These are phyloP conservation scores for Apostichopus leukothele DNA, from an alignment of 53 echinoderm and acorn worm species.

Conservation along the genomic window DNA sequence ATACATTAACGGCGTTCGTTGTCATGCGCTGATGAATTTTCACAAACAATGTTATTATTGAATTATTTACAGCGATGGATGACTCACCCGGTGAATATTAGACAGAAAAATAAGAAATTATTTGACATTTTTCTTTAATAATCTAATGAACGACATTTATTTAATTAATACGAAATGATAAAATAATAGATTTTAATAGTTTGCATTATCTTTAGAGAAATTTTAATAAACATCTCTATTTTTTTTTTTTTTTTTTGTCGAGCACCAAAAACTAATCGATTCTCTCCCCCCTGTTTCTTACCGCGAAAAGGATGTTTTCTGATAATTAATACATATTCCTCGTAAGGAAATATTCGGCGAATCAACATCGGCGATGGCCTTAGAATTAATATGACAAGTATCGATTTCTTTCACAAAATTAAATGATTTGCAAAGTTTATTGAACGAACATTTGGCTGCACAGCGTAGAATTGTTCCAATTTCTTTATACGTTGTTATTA, in stretches of 20 bases:
- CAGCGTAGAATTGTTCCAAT: not conserved
- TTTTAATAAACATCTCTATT: not conserved
- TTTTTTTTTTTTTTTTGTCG: not conserved
- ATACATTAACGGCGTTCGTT: no score
- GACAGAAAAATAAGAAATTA: no score
- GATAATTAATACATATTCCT: not conserved
- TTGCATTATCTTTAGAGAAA: not conserved
- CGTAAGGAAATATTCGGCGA: not conserved
- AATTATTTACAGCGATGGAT: no score
- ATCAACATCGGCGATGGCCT: not conserved
- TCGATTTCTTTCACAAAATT: not conserved
- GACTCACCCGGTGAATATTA: no score
- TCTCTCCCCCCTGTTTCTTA: not conserved
- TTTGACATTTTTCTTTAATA: no score
- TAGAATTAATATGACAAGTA: not conserved
- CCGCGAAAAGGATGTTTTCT: not conserved
- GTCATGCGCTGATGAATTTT: no score
- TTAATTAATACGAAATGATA: not conserved
- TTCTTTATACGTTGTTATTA: not conserved
- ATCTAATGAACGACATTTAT: not conserved
- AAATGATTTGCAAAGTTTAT: constrained; percentile 8
- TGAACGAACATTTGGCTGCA: not conserved
- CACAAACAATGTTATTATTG: no score
- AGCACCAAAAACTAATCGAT: not conserved
- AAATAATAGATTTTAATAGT: not conserved